These are phyloP conservation scores for Pandemis cinnamomeana DNA, from an alignment of 2,888 invertebrate genomes.

Conservation along the genomic window DNA sequence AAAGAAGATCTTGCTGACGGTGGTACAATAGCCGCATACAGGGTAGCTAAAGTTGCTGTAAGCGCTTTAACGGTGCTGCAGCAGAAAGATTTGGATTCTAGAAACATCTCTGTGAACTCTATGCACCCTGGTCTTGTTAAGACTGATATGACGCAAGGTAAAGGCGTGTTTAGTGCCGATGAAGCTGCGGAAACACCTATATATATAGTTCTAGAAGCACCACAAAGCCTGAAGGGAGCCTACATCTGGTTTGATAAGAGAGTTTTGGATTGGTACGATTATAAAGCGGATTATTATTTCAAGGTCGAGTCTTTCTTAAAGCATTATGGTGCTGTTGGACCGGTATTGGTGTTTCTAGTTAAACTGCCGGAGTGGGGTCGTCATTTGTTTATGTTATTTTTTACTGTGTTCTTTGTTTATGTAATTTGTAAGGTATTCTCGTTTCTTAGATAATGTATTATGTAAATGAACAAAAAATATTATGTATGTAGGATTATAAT, in stretches of 20 bases:
- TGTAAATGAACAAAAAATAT: too few relatives aligned
- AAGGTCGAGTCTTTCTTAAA: conserved; percentile 48
- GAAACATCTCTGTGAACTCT: conserved; percentile 85
- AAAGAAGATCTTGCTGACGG: conserved; percentile 68
- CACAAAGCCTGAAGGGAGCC: conserved; percentile 81
- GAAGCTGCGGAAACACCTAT: conserved; percentile 83
- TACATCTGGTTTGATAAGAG: conserved; percentile 86
- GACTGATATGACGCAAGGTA: conserved; percentile 89
- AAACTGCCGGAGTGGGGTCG: conserved; percentile 12
- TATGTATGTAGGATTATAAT: too few relatives aligned
- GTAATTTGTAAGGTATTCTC: conserved; percentile 13
- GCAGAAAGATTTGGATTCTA: conserved; percentile 83
- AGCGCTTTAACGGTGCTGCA: conserved; percentile 88
- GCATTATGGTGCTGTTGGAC: conserved; percentile 17
- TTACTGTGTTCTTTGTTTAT: conserved; percentile 15
- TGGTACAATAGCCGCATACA: conserved; percentile 85
- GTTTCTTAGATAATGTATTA: not conserved
- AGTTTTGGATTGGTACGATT: conserved; percentile 84
- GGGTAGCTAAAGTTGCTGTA: conserved; percentile 89
- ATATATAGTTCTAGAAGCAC: conserved; percentile 81
- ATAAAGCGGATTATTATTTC: conserved; percentile 64
- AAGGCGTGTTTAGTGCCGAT: conserved; percentile 83
- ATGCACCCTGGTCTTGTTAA: conserved; percentile 90
- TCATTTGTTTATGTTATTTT: conserved; percentile 20
- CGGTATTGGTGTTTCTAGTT: not conserved